Evolutionary conservation across 1,140 invertebrate genomes (phyloP).

Genomic region (Drusus annulatus): DNA sequence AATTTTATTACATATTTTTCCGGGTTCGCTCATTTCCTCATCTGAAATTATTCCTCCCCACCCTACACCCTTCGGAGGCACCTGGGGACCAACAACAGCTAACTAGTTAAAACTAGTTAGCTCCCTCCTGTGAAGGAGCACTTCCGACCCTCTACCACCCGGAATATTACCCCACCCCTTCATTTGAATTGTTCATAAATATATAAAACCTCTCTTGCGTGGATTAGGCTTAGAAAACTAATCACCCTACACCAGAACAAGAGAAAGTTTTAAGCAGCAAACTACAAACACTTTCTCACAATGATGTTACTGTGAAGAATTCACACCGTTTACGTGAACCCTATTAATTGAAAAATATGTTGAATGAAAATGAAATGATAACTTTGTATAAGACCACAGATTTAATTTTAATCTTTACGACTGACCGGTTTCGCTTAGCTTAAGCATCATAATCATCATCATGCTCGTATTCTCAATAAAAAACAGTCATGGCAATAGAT

Average conservation of each 20-base stretch:
- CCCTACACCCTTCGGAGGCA: conserved; percentile 25
- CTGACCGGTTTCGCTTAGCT: too few species aligned
- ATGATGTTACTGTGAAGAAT: too few species aligned
- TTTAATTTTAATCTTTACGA: too few species aligned
- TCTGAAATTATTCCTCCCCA: background rate
- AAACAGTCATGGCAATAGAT: too few species aligned
- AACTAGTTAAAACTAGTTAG: conserved; percentile 58
- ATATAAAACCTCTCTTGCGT: conserved; percentile 48
- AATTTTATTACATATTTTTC: conserved; percentile 35
- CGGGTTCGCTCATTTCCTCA: conserved; percentile 28
- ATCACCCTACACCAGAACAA: conserved; percentile 14
- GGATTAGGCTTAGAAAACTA: conserved; percentile 42
- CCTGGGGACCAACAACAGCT: conserved; percentile 53
- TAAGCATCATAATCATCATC: too few species aligned
- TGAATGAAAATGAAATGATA: too few species aligned
- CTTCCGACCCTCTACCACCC: conserved; percentile 42
- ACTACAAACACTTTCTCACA: too few species aligned
- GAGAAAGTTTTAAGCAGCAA: background rate
- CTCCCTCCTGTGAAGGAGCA: conserved; percentile 47
- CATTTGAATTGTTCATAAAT: conserved; percentile 57
- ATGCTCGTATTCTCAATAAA: too few species aligned
- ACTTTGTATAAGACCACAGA: too few species aligned
- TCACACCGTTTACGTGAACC: too few species aligned
- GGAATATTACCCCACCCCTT: conserved; percentile 36
- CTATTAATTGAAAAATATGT: too few species aligned